Conservation (phyloP, 2,797 vertebrate species). For the Brotogeris chrysoptera region DNA sequence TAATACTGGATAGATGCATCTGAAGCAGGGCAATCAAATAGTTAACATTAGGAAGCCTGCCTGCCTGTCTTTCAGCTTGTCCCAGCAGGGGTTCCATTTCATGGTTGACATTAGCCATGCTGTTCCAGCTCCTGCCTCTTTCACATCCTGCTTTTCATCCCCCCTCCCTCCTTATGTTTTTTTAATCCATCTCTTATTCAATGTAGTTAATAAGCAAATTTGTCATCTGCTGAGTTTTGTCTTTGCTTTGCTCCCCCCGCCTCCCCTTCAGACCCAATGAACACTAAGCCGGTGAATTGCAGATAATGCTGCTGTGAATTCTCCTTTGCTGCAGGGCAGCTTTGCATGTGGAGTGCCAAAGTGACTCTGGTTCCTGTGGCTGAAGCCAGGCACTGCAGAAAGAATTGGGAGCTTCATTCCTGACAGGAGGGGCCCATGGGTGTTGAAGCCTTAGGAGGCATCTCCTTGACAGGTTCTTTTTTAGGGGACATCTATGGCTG, state of each 20-base stretch:
- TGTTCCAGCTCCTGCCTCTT: slow-evolving; percentile 17
- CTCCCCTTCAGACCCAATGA: background rate
- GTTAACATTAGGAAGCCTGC: background rate
- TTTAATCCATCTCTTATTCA: background rate
- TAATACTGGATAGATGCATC: background rate
- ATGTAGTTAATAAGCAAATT: slow-evolving; percentile 15
- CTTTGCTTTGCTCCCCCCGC: background rate
- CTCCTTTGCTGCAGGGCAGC: slow-evolving; percentile 35
- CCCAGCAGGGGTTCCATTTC: slow-evolving; percentile 37
- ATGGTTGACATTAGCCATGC: background rate
- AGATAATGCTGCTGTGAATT: slow-evolving; percentile 24
- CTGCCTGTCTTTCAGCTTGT: background rate
- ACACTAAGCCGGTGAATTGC: background rate
- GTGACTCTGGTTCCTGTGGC: background rate
- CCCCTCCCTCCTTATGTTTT: background rate
- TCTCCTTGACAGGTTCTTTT: background rate
- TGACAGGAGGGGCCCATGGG: background rate
- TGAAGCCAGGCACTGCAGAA: background rate
- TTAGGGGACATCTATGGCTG: background rate
- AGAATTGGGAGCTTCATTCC: background rate
- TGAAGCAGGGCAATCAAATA: background rate
- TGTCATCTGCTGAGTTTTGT: slow-evolving; percentile 32
- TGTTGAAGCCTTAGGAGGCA: background rate
- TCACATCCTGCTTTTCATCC: slow-evolving; percentile 1
- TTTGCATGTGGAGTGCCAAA: background rate